A percentile compares a stretch with the other conserved stretches of the same genome.
Evolutionary conservation across 1,140 invertebrate genomes (phyloP).

Genomic region (Bombus sylvicola): DNA sequence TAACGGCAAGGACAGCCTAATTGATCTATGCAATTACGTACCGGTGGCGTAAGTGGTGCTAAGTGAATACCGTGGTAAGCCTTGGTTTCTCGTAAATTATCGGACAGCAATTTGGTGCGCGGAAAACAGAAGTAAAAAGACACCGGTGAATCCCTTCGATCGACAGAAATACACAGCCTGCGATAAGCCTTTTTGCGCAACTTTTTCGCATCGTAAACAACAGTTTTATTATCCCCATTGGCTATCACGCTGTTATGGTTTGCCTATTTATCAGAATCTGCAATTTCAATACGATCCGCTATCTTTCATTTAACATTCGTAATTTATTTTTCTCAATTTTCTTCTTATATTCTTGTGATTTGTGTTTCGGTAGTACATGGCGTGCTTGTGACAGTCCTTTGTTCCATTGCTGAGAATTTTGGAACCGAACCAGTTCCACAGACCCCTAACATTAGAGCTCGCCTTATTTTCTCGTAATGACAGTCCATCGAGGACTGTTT

Average conservation of each 20-base stretch:
- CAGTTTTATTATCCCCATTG: background rate
- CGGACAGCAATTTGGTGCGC: constrained; percentile 30
- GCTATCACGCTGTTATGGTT: background rate
- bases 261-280: background rate
- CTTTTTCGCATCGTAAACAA: background rate
- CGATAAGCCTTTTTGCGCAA: constrained; percentile 8
- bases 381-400: constrained; percentile 24
- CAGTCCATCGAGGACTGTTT: constrained; percentile 41
- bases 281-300: background rate
- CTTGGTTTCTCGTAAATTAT: constrained; percentile 30
- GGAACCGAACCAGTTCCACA: constrained; percentile 56
- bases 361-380: too few relatives aligned
- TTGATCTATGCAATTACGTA: constrained; percentile 50
- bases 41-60: constrained; percentile 4
- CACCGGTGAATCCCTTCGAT: background rate
- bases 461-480: constrained; percentile 73
- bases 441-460: constrained; percentile 67
- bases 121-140: constrained; percentile 1
- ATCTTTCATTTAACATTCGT: too few relatives aligned
- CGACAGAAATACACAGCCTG: background rate
- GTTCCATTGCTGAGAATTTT: constrained; percentile 56
- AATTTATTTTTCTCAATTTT: background rate
- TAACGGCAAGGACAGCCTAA: constrained; percentile 55
- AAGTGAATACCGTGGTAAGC: constrained; percentile 40
- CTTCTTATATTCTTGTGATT: background rate